Percentiles rank a stretch among this genome's conserved stretches.
Evolutionary conservation across 92 coral and sea anemone species (phyloP).

Genomic region (Epizoanthus scotinus): DNA sequence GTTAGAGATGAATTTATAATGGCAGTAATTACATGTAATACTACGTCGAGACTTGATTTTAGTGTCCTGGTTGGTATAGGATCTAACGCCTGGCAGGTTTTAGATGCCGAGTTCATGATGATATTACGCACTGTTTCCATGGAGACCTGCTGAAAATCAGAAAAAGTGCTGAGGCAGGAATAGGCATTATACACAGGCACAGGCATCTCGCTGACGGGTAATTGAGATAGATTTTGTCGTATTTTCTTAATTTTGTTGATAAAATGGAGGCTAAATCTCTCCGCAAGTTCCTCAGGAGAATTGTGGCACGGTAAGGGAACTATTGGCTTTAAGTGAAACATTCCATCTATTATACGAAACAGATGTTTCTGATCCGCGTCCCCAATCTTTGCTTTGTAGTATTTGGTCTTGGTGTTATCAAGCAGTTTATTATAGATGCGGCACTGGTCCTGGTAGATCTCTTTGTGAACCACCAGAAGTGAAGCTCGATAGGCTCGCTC

Average conservation of each 20-base stretch:
- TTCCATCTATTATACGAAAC: slow-evolving; percentile 36
- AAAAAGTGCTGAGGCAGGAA: too few species aligned
- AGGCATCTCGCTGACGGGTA: too few species aligned
- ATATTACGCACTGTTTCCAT: too few species aligned
- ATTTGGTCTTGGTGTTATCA: slow-evolving; percentile 34
- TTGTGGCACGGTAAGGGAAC: slow-evolving; percentile 23
- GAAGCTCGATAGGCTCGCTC: slow-evolving; percentile 46
- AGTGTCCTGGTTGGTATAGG: too few species aligned
- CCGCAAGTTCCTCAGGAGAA: slow-evolving; percentile 19
- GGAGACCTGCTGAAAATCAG: too few species aligned
- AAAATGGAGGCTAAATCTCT: background rate
- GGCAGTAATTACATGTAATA: too few species aligned
- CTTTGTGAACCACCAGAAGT: slow-evolving; percentile 51
- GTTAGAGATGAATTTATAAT: background rate
- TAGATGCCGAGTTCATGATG: background rate
- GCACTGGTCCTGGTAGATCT: slow-evolving; percentile 43
- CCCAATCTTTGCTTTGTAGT: slow-evolving; percentile 34
- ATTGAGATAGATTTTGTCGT: too few species aligned
- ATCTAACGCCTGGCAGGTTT: too few species aligned
- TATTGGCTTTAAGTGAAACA: slow-evolving; percentile 13
- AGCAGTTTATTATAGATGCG: slow-evolving; percentile 23
- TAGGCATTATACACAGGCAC: too few species aligned
- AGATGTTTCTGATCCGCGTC: slow-evolving; percentile 38
- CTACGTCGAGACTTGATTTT: too few species aligned
- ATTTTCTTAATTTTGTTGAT: too few species aligned